Conservation (phyloP, 1,140 invertebrate genomes). For the Meloidogyne hapla region DNA sequence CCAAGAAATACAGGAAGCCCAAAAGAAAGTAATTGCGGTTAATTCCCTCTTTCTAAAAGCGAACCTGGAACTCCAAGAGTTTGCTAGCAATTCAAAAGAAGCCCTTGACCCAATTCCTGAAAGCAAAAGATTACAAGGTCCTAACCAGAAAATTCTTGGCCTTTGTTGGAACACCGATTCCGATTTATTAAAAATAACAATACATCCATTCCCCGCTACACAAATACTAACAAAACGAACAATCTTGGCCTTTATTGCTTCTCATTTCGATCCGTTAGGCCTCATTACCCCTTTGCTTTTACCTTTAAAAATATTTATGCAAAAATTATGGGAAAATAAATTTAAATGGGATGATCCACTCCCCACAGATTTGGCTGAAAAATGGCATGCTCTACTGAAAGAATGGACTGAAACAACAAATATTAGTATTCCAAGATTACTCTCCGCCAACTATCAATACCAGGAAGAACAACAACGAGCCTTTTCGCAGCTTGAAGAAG, state of each 20-base stretch:
- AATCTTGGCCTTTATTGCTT: neutral
- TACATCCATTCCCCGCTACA: neutral
- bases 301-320: slow-evolving; percentile 10
- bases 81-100: neutral
- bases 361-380: neutral
- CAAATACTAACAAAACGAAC: neutral
- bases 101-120: neutral
- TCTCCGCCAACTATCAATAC: too few relatives aligned
- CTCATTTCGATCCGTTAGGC: neutral
- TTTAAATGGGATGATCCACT: neutral
- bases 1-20: neutral
- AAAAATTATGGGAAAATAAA: neutral
- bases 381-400: neutral
- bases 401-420: neutral
- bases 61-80: neutral
- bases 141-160: neutral
- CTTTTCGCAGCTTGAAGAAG: too few relatives aligned
- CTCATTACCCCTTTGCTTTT: neutral
- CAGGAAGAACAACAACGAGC: too few relatives aligned
- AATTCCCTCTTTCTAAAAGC: neutral
- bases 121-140: neutral
- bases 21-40: neutral
- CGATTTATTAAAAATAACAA: neutral
- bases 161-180: neutral
- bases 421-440: neutral